phyloP scores from a whole-genome alignment of 2,888 invertebrate genomes.

The Rutpela maculata region DNA sequence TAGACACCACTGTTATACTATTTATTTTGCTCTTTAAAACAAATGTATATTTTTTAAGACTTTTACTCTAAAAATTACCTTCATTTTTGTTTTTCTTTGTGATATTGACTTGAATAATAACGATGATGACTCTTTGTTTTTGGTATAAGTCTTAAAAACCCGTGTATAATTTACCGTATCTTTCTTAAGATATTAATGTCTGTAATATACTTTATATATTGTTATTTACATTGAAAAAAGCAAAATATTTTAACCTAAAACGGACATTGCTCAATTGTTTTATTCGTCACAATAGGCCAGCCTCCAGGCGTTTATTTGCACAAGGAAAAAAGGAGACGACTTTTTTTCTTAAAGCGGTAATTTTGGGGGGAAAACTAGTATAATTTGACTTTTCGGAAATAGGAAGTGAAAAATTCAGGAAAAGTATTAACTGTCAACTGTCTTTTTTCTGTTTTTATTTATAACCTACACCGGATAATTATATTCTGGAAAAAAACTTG shows the following conservation, averaged over 20 bases:
- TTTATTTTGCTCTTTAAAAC: conserved; percentile 28
- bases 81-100: conserved; percentile 28
- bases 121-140: conserved; percentile 3
- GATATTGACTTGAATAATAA: conserved; percentile 29
- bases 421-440: too few species aligned
- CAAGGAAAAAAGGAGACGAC: too few species aligned
- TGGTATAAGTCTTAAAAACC: conserved; percentile 30
- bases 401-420: too few species aligned
- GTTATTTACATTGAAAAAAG: conserved; percentile 35
- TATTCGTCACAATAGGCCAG: conserved; percentile 35
- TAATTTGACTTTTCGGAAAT: too few species aligned
- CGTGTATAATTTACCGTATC: conserved; percentile 21
- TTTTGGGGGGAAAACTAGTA: too few species aligned
- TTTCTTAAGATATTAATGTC: conserved; percentile 40
- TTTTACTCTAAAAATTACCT: conserved; percentile 28
- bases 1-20: conserved; percentile 39
- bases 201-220: conserved; percentile 32
- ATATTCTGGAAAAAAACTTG: too few species aligned
- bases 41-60: conserved; percentile 31
- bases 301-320: too few species aligned
- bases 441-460: too few species aligned
- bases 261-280: conserved; percentile 53
- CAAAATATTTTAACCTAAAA: conserved; percentile 31
- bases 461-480: too few species aligned
- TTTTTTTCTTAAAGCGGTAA: too few species aligned